Conservation (phyloP, 2,797 vertebrate genomes). For the Pantherophis vulpinus region DNA sequence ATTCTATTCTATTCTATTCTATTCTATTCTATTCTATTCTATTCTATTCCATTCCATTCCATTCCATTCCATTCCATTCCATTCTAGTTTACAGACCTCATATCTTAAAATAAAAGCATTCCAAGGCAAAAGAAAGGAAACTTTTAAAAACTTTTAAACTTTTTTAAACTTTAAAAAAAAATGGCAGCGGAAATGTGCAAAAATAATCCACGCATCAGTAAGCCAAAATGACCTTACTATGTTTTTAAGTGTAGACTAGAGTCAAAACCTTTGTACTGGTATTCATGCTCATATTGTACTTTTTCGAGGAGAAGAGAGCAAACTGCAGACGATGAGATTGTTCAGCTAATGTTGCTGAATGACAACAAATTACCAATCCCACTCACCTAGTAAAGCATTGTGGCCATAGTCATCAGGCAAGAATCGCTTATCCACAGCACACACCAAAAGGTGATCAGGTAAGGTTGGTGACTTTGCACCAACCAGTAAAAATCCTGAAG, state of each 20-base stretch:
- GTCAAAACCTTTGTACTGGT: not conserved
- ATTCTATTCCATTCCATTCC: no score
- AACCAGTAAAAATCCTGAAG: slow-evolving; percentile 86
- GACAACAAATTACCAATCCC: not conserved
- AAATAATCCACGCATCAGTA: slow-evolving; percentile 4
- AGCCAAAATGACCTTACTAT: not conserved
- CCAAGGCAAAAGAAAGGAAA: not conserved
- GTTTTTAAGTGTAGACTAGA: slow-evolving; percentile 27
- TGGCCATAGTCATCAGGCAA: slow-evolving; percentile 89
- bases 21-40: no score
- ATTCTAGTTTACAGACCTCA: not conserved
- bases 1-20: no score
- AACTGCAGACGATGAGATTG: slow-evolving; percentile 16
- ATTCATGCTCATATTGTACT: not conserved
- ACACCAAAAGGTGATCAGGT: slow-evolving; percentile 89
- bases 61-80: no score
- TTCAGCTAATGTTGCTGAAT: not conserved
- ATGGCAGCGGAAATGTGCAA: not conserved
- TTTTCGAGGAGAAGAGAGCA: slow-evolving; percentile 35
- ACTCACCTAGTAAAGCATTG: slow-evolving; percentile 92
- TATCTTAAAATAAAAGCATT: not conserved
- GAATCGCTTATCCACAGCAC: slow-evolving; percentile 91
- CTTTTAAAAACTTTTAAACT: not conserved
- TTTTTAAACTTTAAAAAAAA: not conserved
- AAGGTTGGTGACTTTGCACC: slow-evolving; percentile 88